Percentiles rank a stretch among this genome's conserved stretches.
phyloP scores from a whole-genome alignment of 2,888 invertebrate genomes.

The Hirtodrosophila alboralis region DNA sequence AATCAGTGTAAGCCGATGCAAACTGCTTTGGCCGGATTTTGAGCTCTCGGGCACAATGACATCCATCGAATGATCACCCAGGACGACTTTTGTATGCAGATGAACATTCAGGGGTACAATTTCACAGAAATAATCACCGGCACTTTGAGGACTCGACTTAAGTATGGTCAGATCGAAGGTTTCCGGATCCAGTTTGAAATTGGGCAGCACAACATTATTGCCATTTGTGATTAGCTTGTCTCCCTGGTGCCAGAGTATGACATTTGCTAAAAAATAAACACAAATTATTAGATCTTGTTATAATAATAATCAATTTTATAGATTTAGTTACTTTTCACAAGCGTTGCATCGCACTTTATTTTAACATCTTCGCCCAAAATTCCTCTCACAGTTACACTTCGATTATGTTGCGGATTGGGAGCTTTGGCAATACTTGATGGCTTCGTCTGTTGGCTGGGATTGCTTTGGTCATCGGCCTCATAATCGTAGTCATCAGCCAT shows the following conservation, averaged over 20 bases:
- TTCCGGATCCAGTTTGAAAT: constrained; percentile 53
- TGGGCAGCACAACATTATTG: constrained; percentile 41
- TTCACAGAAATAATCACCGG: constrained; percentile 68
- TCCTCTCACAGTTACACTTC: constrained; percentile 34
- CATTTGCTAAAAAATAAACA: constrained; percentile 39
- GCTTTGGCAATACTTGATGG: constrained; percentile 6
- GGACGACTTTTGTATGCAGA: constrained; percentile 54
- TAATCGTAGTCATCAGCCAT: constrained; percentile 54
- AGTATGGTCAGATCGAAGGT: constrained; percentile 64
- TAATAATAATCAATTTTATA: too few relatives aligned
- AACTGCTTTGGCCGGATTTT: constrained; percentile 51
- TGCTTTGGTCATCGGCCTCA: constrained; percentile 42
- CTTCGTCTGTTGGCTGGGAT: constrained; percentile 48
- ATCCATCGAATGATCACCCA: constrained; percentile 63
- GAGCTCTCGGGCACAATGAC: constrained; percentile 74
- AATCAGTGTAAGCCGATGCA: constrained; percentile 17
- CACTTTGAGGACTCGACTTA: constrained; percentile 60
- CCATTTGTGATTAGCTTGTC: constrained; percentile 54
- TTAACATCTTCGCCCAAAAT: constrained; percentile 54
- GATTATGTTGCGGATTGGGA: constrained; percentile 1
- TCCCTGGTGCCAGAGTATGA: constrained; percentile 68
- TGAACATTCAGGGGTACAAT: constrained; percentile 55
- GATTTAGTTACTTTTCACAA: constrained; percentile 32
- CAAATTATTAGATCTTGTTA: too few relatives aligned
- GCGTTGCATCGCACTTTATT: constrained; percentile 42